Percentiles rank a stretch among this genome's conserved stretches.
These are phyloP conservation scores for Salvator merianae DNA, from an alignment of 2,113 vertebrate genomes.

Conservation along the genomic window DNA sequence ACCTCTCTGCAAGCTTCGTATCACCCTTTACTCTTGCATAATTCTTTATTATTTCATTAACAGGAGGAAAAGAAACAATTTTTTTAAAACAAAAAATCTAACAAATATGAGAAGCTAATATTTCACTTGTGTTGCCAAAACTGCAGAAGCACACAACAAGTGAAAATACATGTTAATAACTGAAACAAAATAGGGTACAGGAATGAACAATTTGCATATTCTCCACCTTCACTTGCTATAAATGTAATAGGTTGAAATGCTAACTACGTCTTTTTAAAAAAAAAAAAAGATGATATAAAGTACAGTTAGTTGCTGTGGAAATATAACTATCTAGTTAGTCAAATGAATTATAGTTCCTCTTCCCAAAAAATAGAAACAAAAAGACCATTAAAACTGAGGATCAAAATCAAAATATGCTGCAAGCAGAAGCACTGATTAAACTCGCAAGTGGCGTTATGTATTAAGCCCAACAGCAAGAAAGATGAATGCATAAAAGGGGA, in stretches of 20 bases:
- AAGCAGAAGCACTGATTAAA: conserved; percentile 53
- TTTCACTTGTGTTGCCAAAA: conserved; percentile 46
- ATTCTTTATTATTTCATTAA: conserved; percentile 54
- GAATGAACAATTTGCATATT: conserved; percentile 48
- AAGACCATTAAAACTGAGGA: conserved; percentile 5
- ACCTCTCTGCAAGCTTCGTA: background rate
- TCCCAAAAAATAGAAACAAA: conserved; percentile 17
- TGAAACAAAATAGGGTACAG: conserved; percentile 52
- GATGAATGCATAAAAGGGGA: conserved; percentile 42
- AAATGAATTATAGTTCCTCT: conserved; percentile 47
- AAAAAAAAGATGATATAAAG: conserved; percentile 48
- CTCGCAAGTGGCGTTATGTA: conserved; percentile 59
- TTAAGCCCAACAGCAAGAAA: conserved; percentile 59
- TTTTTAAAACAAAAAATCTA: conserved; percentile 56
- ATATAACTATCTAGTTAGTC: conserved; percentile 54
- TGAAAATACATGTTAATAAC: conserved; percentile 29
- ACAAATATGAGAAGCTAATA: conserved; percentile 46
- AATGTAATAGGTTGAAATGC: conserved; percentile 60
- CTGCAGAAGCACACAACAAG: conserved; percentile 60
- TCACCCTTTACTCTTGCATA: conserved; percentile 43
- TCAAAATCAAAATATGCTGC: conserved; percentile 48
- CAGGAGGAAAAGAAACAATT: background rate
- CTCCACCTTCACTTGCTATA: conserved; percentile 2
- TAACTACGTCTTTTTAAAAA: conserved; percentile 66
- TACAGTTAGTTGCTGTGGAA: conserved; percentile 62